Conservation (phyloP, 2,113 vertebrate species). For the Nycticryphes semicollaris region DNA sequence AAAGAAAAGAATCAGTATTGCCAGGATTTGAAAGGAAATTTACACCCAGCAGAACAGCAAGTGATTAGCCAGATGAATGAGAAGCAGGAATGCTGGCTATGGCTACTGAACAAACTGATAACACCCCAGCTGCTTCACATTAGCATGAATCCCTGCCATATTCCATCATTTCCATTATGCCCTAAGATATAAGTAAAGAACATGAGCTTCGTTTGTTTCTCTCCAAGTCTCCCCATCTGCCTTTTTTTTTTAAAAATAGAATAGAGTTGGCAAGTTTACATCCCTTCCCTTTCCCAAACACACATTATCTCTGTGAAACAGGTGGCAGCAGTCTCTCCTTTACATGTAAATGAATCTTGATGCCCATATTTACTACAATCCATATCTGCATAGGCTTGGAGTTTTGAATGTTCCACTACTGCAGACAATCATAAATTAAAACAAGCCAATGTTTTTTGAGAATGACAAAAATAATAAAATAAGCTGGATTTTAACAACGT, state of each 20-base stretch:
- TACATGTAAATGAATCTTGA: slow-evolving; percentile 66
- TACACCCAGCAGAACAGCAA: slow-evolving; percentile 67
- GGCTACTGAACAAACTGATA: slow-evolving; percentile 69
- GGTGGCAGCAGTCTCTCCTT: slow-evolving; percentile 64
- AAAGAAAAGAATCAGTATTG: slow-evolving; percentile 37
- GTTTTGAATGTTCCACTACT: neutral
- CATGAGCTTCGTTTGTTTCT: slow-evolving; percentile 66
- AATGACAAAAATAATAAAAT: slow-evolving; percentile 8
- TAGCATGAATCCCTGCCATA: slow-evolving; percentile 66
- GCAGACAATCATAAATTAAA: slow-evolving; percentile 8
- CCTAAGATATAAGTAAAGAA: slow-evolving; percentile 70
- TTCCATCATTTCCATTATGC: slow-evolving; percentile 64
- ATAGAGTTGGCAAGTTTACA: slow-evolving; percentile 65
- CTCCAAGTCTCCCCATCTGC: slow-evolving; percentile 53
- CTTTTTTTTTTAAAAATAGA: slow-evolving; percentile 44
- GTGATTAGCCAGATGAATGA: slow-evolving; percentile 70
- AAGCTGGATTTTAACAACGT: neutral
- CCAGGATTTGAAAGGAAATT: slow-evolving; percentile 69
- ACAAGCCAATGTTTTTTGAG: neutral
- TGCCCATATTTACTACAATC: slow-evolving; percentile 45
- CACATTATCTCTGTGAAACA: slow-evolving; percentile 73
- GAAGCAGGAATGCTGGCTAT: slow-evolving; percentile 59
- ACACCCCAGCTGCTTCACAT: slow-evolving; percentile 72
- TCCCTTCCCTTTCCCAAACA: slow-evolving; percentile 58
- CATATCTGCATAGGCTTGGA: neutral